These are phyloP conservation scores for Anticlea derivata DNA, from an alignment of 2,888 invertebrate genomes.

Conservation along the genomic window DNA sequence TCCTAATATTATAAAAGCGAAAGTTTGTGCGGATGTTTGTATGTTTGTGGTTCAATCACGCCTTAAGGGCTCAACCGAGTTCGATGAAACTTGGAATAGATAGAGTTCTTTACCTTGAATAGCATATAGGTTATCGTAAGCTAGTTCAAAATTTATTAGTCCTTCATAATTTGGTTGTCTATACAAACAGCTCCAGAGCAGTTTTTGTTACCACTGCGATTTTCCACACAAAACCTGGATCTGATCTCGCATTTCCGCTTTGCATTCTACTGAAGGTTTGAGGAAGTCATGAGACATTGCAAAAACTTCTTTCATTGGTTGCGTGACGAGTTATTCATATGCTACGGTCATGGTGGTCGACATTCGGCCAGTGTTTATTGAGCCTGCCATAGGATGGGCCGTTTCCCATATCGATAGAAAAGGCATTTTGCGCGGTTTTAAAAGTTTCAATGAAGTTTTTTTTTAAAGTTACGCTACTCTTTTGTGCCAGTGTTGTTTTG, in stretches of 20 bases:
- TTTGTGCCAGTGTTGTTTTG: slow-evolving; percentile 1
- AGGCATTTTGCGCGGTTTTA: slow-evolving; percentile 15
- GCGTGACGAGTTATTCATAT: background rate
- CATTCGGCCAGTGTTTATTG: slow-evolving; percentile 39
- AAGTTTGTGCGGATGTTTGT: too few species aligned
- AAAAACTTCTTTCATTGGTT: slow-evolving; percentile 1
- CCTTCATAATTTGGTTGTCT: too few species aligned
- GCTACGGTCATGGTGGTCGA: slow-evolving; percentile 1
- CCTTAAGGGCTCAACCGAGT: too few species aligned
- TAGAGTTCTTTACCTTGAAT: too few species aligned
- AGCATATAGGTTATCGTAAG: too few species aligned
- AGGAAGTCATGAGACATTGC: slow-evolving; percentile 1
- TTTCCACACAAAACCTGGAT: too few species aligned
- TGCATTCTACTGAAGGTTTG: background rate
- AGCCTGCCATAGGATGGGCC: slow-evolving; percentile 41
- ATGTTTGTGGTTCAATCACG: too few species aligned
- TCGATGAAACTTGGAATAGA: too few species aligned
- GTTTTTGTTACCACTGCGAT: background rate
- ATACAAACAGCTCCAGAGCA: background rate
- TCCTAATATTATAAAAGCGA: too few species aligned
- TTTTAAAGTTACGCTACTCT: background rate
- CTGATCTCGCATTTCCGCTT: background rate
- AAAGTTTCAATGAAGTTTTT: slow-evolving; percentile 1
- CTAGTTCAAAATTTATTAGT: too few species aligned
- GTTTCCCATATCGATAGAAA: slow-evolving; percentile 23